Base-by-base conservation (phyloP, 2,113 vertebrate genomes). In the Anguilla japonica region DNA sequence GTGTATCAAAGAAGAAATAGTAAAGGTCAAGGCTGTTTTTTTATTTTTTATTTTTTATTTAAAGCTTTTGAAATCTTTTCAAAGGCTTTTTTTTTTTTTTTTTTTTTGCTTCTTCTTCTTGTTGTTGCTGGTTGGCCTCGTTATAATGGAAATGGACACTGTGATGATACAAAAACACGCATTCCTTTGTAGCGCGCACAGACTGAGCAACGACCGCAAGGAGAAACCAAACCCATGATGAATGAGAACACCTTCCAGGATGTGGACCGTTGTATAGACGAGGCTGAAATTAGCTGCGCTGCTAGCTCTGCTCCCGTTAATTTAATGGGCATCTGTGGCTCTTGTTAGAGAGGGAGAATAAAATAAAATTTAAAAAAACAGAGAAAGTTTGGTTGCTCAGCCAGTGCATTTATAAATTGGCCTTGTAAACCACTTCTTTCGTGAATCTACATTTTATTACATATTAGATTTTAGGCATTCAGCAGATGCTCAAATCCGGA, bases 31-130 rank as follows among this genome's bases (percentile, higher is more conserved):
- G 50, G 29, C 41, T 8, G 3, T 67, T 79, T 67, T 71, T 46
- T 53, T 53, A n/a, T n/a, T n/a, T 20, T 16, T 20, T 46, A 34
- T 53, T 14, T 53, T 53, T 14, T 53, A 11, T 67, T 81, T 34
- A n/a, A 50, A 34, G 60, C 39, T 34, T 82, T 63, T 82, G 26
- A 75, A 75, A 84, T 84, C 41, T 46, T 84, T 84, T 75, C 16
- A 75, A 43, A 41, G 40, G 41, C 40, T 71, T 46, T 71, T 75
- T 41, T 8, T 22, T 34, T n/a, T n/a, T n/a, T n/a, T n/a, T n/a
- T 34, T 34, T 34, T 34, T 34, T 34, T 34, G 0, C 34, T 34
- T 34, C 34, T 34, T 34, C 34, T 34, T 34, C 34, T 34, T 34
- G 0, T 34, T 75, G 40, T 43, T 57, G 18, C 15, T 63, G 83